A percentile compares a stretch with the other conserved stretches of the same genome.
These are phyloP conservation scores for Trididemnum nubilum DNA, from an alignment of 23 tunicate species.

Conservation along the genomic window DNA sequence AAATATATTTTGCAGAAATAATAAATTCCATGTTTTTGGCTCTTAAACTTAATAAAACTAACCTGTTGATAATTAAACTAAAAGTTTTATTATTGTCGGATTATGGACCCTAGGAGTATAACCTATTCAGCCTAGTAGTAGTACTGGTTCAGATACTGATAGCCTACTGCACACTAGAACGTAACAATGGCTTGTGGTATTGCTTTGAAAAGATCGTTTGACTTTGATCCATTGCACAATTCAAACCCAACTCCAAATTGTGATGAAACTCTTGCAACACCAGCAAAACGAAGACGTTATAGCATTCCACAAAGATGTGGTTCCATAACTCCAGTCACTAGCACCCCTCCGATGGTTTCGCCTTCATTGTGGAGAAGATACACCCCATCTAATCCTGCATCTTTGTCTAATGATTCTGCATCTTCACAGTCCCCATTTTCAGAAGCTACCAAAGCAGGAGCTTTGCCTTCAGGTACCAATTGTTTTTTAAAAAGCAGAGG, in stretches of 20 bases:
- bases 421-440: slow-evolving; percentile 42
- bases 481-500: too few relatives aligned
- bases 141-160: neutral
- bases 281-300: slow-evolving; percentile 40
- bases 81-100: too few relatives aligned
- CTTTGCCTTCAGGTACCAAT: slow-evolving; percentile 56
- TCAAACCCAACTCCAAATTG: slow-evolving; percentile 19
- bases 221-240: slow-evolving; percentile 66
- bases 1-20: too few relatives aligned
- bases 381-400: neutral
- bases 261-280: slow-evolving; percentile 22
- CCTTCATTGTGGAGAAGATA: slow-evolving; percentile 39
- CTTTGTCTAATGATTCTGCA: neutral
- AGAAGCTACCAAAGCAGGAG: neutral
- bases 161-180: neutral
- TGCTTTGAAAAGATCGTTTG: slow-evolving; percentile 61
- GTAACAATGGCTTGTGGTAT: slow-evolving; percentile 68
- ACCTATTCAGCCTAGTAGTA: too few relatives aligned
- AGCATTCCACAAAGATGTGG: slow-evolving; percentile 53
- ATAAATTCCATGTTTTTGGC: too few relatives aligned
- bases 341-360: slow-evolving; percentile 33
- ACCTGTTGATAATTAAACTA: too few relatives aligned
- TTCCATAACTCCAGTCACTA: slow-evolving; percentile 27
- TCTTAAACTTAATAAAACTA: too few relatives aligned
- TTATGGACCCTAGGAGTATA: too few relatives aligned